Percentiles rank a stretch among this genome's conserved stretches.
phyloP scores from a whole-genome alignment of 35 echinoderm and acorn worm species.

The Lytechinus pictus region DNA sequence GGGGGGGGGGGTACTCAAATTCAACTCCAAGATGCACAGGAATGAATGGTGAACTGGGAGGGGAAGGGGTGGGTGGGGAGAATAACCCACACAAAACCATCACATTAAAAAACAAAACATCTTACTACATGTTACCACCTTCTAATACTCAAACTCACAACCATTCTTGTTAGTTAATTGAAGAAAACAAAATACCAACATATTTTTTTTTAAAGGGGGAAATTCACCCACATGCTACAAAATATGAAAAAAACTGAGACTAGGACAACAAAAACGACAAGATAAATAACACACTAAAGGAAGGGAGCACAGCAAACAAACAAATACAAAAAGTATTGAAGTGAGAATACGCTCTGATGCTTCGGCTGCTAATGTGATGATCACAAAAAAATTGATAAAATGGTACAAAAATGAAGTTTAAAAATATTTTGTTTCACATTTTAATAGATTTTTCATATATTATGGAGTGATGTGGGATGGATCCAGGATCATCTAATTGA shows the following conservation, averaged over 20 bases:
- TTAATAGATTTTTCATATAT: too few species aligned
- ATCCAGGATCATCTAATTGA: too few species aligned
- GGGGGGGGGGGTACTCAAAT: not conserved
- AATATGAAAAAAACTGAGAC: constrained; percentile 15
- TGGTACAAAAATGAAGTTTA: too few species aligned
- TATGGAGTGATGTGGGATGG: too few species aligned
- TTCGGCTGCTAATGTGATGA: too few species aligned
- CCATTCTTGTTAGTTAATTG: not conserved
- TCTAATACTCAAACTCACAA: not conserved
- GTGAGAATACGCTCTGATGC: not conserved
- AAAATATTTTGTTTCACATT: too few species aligned
- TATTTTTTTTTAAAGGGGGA: not conserved
- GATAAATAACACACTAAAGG: not conserved
- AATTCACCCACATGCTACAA: not conserved
- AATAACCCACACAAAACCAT: not conserved
- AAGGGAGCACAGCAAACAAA: not conserved
- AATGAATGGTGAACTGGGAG: not conserved
- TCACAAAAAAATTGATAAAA: too few species aligned
- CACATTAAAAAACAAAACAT: not conserved
- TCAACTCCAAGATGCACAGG: not conserved
- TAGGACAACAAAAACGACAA: not conserved
- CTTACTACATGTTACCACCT: not conserved
- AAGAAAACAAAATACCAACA: not conserved
- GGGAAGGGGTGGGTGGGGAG: not conserved
- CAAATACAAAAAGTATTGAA: not conserved